Evolutionary conservation across 2,797 vertebrate species (phyloP).

Genomic region (Paguma larvata): DNA sequence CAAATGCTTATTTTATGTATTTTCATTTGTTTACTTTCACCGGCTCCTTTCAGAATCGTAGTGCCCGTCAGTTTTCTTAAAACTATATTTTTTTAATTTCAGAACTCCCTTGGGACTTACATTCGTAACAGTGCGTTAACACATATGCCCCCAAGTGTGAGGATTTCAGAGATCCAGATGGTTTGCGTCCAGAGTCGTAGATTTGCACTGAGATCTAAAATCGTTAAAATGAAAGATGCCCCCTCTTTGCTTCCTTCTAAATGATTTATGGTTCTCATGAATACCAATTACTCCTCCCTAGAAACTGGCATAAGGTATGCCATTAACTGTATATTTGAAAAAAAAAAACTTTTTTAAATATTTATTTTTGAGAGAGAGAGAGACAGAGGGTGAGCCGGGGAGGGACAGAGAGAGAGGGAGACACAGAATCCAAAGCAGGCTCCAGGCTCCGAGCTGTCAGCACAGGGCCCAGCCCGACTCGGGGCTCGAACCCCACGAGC

Average conservation of each 20-base stretch:
- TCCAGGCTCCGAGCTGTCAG: too few species aligned
- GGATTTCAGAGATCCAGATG: background rate
- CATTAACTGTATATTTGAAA: background rate
- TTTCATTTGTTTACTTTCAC: constrained; percentile 53
- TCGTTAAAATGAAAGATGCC: background rate
- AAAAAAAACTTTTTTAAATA: too few species aligned
- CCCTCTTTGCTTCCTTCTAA: background rate
- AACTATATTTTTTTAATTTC: constrained; percentile 33
- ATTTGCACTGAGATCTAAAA: background rate
- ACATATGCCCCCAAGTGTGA: background rate
- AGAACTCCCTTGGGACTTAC: background rate
- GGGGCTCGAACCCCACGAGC: too few species aligned
- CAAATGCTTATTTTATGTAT: background rate
- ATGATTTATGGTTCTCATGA: background rate
- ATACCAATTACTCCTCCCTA: background rate
- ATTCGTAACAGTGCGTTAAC: background rate
- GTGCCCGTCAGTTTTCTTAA: constrained; percentile 49
- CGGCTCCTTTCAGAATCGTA: background rate
- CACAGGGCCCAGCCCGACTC: too few species aligned
- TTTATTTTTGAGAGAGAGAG: too few species aligned
- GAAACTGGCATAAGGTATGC: background rate
- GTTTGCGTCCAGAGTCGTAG: constrained; percentile 27
- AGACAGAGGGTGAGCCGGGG: too few species aligned
- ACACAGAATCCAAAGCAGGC: too few species aligned
- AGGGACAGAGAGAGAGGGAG: too few species aligned